These are phyloP conservation scores for Siderastrea radians DNA, from an alignment of 92 coral and sea anemone species.

Conservation along the genomic window DNA sequence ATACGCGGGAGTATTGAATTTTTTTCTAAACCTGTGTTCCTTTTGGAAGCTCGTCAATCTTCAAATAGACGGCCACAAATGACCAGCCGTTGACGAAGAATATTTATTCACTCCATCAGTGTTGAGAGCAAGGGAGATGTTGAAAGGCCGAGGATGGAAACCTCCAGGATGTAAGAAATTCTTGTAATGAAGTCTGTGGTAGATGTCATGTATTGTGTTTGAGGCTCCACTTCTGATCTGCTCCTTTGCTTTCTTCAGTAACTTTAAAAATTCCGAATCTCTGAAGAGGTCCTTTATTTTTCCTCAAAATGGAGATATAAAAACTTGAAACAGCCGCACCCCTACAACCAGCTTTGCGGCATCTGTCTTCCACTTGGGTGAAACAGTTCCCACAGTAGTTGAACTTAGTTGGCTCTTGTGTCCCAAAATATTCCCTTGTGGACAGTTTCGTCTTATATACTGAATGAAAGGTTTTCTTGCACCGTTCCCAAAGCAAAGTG, in stretches of 20 bases:
- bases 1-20: constrained; percentile 60
- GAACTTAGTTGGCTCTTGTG: constrained; percentile 35
- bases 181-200: constrained; percentile 38
- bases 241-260: constrained; percentile 12
- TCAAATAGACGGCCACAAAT: constrained; percentile 68
- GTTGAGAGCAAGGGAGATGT: constrained; percentile 63
- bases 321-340: too few relatives aligned
- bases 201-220: constrained; percentile 44
- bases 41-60: constrained; percentile 59
- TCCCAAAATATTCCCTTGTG: constrained; percentile 38
- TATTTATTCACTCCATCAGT: constrained; percentile 65
- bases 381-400: too few relatives aligned
- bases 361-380: too few relatives aligned
- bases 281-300: too few relatives aligned
- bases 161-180: constrained; percentile 70
- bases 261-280: constrained; percentile 8
- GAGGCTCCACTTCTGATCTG: not conserved
- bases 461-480: constrained; percentile 35
- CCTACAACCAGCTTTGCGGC: too few relatives aligned
- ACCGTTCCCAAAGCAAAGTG: constrained; percentile 19
- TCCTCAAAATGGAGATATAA: too few relatives aligned
- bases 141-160: constrained; percentile 24
- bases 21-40: constrained; percentile 35
- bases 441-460: constrained; percentile 48
- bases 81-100: constrained; percentile 64